These are phyloP conservation scores for Rhinophrynus dorsalis DNA, from an alignment of 2,797 vertebrate species.

Conservation along the genomic window DNA sequence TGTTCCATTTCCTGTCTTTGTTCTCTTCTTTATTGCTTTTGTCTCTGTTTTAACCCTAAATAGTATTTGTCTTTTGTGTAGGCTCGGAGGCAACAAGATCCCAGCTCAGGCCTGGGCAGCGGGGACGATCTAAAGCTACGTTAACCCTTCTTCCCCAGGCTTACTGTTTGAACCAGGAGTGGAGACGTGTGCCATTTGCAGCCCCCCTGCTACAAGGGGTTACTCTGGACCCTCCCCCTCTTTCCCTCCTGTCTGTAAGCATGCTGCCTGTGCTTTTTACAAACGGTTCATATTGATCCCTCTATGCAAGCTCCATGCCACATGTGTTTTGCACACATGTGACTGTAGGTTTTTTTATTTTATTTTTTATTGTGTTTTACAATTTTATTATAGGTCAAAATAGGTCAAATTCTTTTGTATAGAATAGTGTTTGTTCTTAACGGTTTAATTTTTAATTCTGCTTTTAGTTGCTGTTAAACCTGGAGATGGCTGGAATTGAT, in stretches of 20 bases:
- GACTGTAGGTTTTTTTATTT: conserved; percentile 1
- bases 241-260: neutral
- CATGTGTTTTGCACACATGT: neutral
- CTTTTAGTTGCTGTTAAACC: neutral
- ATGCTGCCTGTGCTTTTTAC: conserved; percentile 7
- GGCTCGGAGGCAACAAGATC: conserved; percentile 94
- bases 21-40: neutral
- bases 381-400: conserved; percentile 1
- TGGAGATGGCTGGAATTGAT: neutral
- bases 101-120: conserved; percentile 90
- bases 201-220: neutral
- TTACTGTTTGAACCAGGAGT: neutral
- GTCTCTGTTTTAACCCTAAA: conserved; percentile 29
- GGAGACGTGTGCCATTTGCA: neutral
- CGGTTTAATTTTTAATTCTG: neutral
- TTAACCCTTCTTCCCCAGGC: conserved; percentile 59
- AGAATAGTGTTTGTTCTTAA: neutral
- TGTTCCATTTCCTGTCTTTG: neutral
- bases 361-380: too few species aligned
- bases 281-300: conserved; percentile 14
- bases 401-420: conserved; percentile 20
- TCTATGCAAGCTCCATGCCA: conserved; percentile 29
- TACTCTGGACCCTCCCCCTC: neutral
- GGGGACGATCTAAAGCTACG: conserved; percentile 93
- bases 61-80: conserved; percentile 60